Evolutionary conservation across 2,113 vertebrate genomes (phyloP).

Genomic region (Mirounga angustirostris): DNA sequence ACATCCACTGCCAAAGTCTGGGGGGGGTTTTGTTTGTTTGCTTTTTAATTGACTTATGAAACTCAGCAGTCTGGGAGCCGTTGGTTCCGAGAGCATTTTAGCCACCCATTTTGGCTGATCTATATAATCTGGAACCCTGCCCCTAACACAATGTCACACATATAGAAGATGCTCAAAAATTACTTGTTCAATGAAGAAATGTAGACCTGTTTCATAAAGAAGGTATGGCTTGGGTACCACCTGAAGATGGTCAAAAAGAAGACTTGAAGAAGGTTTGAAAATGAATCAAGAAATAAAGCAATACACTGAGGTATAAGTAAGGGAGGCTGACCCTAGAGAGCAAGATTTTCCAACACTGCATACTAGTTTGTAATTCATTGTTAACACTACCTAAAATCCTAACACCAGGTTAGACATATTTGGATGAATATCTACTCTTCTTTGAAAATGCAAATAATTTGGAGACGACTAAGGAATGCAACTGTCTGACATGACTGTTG

Average conservation of each 20-base stretch:
- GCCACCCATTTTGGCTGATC: not conserved
- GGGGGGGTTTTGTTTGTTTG: not conserved
- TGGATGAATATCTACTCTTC: not conserved
- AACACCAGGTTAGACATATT: not conserved
- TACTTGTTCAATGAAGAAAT: not conserved
- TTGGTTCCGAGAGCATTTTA: not conserved
- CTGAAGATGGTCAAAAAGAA: not conserved
- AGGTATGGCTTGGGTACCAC: not conserved
- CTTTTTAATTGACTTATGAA: not conserved
- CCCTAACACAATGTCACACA: not conserved
- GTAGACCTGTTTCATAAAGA: not conserved
- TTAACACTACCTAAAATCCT: not conserved
- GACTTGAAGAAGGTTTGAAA: not conserved
- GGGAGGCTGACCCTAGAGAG: not conserved
- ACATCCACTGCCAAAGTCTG: not conserved
- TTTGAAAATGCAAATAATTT: constrained; percentile 43
- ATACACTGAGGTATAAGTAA: not conserved
- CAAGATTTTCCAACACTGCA: not conserved
- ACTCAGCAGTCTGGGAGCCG: not conserved
- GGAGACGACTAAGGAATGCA: not conserved
- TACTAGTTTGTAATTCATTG: not conserved
- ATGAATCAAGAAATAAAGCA: not conserved
- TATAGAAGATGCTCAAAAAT: not conserved
- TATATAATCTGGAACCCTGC: not conserved
- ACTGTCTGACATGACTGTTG: not conserved